phyloP scores from a whole-genome alignment of 2,888 invertebrate species.

The Caenorhabditis imperialis region DNA sequence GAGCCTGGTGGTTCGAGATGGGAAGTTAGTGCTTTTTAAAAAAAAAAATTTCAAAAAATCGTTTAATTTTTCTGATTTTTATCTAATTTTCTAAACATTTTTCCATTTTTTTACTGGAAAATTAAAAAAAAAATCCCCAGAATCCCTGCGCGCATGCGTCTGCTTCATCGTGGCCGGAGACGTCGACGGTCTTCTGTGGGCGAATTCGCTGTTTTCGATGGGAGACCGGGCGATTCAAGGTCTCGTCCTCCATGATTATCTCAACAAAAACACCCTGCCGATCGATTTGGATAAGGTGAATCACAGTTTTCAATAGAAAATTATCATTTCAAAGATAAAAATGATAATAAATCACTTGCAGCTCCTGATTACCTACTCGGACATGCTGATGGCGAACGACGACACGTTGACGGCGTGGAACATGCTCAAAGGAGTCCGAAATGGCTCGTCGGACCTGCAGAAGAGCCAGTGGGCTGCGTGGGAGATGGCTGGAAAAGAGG shows the following conservation, averaged over 20 bases:
- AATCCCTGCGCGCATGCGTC: slow-evolving; percentile 18
- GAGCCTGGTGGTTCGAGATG: slow-evolving; percentile 14
- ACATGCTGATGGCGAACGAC: no score
- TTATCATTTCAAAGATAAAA: not conserved
- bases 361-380: slow-evolving; percentile 8
- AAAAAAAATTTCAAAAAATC: not conserved
- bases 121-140: slow-evolving; percentile 12
- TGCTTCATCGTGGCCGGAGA: slow-evolving; percentile 35
- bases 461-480: slow-evolving; percentile 26
- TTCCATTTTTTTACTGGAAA: not conserved
- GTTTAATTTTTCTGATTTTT: not conserved
- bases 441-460: slow-evolving; percentile 32
- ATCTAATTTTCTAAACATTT: not conserved
- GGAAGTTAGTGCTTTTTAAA: slow-evolving; percentile 23
- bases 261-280: no score
- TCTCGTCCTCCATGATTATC: slow-evolving; percentile 13
- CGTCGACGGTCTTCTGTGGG: slow-evolving; percentile 20
- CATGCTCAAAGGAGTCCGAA: slow-evolving; percentile 13
- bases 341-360: slow-evolving; percentile 5
- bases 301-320: no score
- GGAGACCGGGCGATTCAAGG: slow-evolving; percentile 27
- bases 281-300: no score
- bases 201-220: slow-evolving; percentile 21
- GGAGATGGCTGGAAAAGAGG: slow-evolving; percentile 29
- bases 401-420: slow-evolving; percentile 41